Percentiles rank a stretch among this genome's conserved stretches.
Evolutionary conservation across 2,888 invertebrate species (phyloP).

Genomic region (Synanthedon vespiformis): DNA sequence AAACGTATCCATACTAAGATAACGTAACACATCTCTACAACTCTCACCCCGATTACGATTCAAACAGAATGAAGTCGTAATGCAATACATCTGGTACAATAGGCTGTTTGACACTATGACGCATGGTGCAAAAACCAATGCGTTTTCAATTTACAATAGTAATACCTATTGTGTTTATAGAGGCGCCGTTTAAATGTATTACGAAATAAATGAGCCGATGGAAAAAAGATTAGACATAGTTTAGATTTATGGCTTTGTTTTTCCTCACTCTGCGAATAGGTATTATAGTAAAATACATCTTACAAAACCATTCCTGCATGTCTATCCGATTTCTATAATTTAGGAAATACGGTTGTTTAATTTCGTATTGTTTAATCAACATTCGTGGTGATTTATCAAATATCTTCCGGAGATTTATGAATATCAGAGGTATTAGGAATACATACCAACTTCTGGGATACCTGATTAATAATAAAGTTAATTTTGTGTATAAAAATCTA

Average conservation of each 20-base stretch:
- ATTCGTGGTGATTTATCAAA: too few relatives aligned
- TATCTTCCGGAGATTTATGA: too few relatives aligned
- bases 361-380: too few relatives aligned
- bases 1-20: slow-evolving; percentile 18
- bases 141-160: slow-evolving; percentile 39
- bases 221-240: slow-evolving; percentile 21
- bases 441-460: too few relatives aligned
- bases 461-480: too few relatives aligned
- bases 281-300: too few relatives aligned
- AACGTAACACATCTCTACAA: slow-evolving; percentile 10
- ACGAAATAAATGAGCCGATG: slow-evolving; percentile 30
- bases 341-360: too few relatives aligned
- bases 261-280: too few relatives aligned
- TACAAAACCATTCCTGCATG: too few relatives aligned
- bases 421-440: too few relatives aligned
- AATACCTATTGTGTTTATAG: slow-evolving; percentile 42
- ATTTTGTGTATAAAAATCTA: too few relatives aligned
- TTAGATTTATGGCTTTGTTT: slow-evolving; percentile 3
- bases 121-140: slow-evolving; percentile 37
- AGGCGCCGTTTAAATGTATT: slow-evolving; percentile 19
- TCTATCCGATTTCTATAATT: too few relatives aligned
- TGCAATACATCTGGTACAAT: slow-evolving; percentile 63
- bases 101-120: slow-evolving; percentile 51
- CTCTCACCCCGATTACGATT: slow-evolving; percentile 48
- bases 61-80: slow-evolving; percentile 61